Base-by-base conservation (phyloP, 1,140 invertebrate species). In the Heliconius melpomene region DNA sequence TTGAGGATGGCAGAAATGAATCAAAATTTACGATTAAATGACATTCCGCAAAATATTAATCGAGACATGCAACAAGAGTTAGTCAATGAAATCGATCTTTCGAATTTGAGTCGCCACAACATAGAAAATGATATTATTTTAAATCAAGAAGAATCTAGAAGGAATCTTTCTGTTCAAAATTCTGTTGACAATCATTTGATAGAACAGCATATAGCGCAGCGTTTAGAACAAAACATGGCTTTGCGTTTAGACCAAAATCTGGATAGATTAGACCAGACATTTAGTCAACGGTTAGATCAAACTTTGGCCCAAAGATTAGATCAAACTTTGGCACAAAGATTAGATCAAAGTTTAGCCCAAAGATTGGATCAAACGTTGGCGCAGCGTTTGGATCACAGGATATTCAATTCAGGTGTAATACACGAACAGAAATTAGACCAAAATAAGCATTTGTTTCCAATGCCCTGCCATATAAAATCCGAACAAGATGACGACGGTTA, bases 401-500 rank as follows among this genome's bases (percentile, higher is more conserved):
- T 90, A 75, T 82, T 86, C 16, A 82, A 78, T 71, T 20, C 78
- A 0, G 77, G 81, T 46, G 32, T 79, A 18, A 72, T 87, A 3
- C 83, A 91, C 38, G 88, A 89, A 0, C 86, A 86, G 20, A 73
- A 86, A n/a, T 32, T 88, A 52, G 87, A 90, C 7, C 84, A 88
- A 18, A 84, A 79, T 75, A 88, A 92, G 5, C 82, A 87, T 79
- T 78, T 91, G 23, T 75, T 91, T 38, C 88, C 89, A 20, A 87
- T 92, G 87, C 90, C 87, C 0, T 92, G 92, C 70, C 89, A 94
- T 76, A 94, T 94, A 50, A 94, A 94, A 38, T 85, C 91, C 1
- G 93, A 94, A 60, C 91, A 93, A 40, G 90, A 93, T 16, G 93
- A 94, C 54, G 92, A 93, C 73, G 85, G 88, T 1, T 93, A 93